Evolutionary conservation across 92 coral and sea anemone genomes (phyloP).

Genomic region (Micromussa lordhowensis): DNA sequence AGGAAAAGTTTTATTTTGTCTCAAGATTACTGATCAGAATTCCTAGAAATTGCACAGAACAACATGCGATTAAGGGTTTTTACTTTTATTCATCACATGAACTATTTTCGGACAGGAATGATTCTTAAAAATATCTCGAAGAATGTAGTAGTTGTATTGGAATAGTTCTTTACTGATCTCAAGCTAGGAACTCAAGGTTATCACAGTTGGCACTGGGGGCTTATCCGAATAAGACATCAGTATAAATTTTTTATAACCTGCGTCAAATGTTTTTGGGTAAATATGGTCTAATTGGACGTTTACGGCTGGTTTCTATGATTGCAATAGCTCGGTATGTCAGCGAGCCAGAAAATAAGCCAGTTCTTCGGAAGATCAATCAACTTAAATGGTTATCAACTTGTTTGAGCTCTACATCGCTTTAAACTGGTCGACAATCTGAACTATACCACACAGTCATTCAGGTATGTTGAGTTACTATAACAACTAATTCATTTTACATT

Average conservation of each 20-base stretch:
- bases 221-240: neutral
- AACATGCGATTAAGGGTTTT: neutral
- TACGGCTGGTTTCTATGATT: neutral
- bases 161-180: slow-evolving; percentile 1
- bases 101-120: neutral
- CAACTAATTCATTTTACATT: neutral
- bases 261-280: slow-evolving; percentile 15
- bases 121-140: neutral
- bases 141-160: neutral
- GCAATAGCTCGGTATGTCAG: neutral
- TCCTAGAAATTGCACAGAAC: neutral
- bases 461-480: neutral
- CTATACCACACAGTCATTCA: neutral
- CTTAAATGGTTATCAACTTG: neutral
- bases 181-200: slow-evolving; percentile 3
- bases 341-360: neutral
- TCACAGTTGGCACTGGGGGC: neutral
- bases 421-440: neutral
- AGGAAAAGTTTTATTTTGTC: neutral
- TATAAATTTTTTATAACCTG: slow-evolving; percentile 30
- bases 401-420: neutral
- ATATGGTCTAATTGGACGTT: slow-evolving; percentile 22
- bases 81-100: neutral
- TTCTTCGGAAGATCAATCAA: neutral
- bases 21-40: neutral